These are phyloP conservation scores for Agriotes lineatus DNA, from an alignment of 2,888 invertebrate genomes.

Conservation along the genomic window DNA sequence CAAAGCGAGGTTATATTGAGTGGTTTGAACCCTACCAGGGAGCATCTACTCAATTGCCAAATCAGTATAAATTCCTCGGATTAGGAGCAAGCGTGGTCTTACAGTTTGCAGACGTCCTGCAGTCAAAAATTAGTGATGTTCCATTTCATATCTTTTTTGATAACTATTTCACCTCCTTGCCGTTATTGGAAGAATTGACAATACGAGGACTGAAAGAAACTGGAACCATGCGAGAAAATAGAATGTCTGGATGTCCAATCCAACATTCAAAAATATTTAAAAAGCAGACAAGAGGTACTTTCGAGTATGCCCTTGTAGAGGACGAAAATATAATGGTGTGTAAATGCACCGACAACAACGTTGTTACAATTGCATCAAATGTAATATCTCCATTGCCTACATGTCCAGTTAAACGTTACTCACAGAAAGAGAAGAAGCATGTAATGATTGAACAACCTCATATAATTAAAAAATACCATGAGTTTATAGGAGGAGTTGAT, in stretches of 20 bases:
- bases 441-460: constrained; percentile 46
- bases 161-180: neutral
- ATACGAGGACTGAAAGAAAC: too few relatives aligned
- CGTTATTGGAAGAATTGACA: neutral
- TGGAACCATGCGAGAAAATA: too few relatives aligned
- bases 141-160: neutral
- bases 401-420: neutral
- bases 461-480: constrained; percentile 46
- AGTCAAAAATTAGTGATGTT: neutral
- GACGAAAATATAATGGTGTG: neutral
- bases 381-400: neutral
- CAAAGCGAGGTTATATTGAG: constrained; percentile 29
- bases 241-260: neutral
- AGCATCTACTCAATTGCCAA: constrained; percentile 18
- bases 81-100: too few relatives aligned
- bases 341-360: too few relatives aligned
- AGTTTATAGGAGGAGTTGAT: constrained; percentile 45
- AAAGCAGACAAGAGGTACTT: neutral
- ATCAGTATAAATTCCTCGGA: neutral
- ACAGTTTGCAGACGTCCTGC: neutral
- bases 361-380: too few relatives aligned
- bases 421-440: constrained; percentile 40
- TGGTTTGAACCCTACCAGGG: constrained; percentile 34
- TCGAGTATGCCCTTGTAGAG: neutral
- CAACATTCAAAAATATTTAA: neutral